Conservation (phyloP, 2,797 vertebrate species). For the Pseudomugil gertrudae region DNA sequence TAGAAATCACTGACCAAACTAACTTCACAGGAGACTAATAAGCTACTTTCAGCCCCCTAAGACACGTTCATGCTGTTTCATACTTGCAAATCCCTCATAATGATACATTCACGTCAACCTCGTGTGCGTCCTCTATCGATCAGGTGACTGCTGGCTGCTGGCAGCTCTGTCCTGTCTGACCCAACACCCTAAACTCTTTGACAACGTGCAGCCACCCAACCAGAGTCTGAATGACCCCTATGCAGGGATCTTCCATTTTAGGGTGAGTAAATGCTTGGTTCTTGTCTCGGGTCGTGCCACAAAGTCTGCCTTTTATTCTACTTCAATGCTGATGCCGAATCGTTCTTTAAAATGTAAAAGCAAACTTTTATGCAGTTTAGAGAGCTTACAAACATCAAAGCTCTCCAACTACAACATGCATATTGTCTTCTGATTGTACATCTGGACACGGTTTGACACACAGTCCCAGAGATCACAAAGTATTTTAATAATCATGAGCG, state of each 20-base stretch:
- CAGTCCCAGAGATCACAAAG: background rate
- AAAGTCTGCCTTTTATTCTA: background rate
- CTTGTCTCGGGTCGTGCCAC: background rate
- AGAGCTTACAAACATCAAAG: background rate
- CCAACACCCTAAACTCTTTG: constrained; percentile 79
- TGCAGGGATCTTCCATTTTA: constrained; percentile 84
- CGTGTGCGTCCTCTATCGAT: constrained; percentile 10
- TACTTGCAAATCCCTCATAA: background rate
- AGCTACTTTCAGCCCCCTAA: background rate
- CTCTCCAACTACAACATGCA: background rate
- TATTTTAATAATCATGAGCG: background rate
- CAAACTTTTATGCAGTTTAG: background rate
- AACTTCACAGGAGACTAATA: background rate
- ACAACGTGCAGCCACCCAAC: constrained; percentile 79
- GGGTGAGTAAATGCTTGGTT: constrained; percentile 50
- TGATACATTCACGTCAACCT: background rate
- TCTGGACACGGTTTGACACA: too few species aligned
- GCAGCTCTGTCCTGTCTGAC: constrained; percentile 84
- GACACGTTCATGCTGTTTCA: background rate
- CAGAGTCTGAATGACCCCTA: constrained; percentile 80
- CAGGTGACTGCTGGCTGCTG: constrained; percentile 87
- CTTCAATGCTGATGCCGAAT: background rate
- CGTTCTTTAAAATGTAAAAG: background rate
- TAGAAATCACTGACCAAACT: background rate
- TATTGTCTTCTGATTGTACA: background rate